Conservation (phyloP, 2,797 vertebrate genomes). For the Esox lucius region DNA sequence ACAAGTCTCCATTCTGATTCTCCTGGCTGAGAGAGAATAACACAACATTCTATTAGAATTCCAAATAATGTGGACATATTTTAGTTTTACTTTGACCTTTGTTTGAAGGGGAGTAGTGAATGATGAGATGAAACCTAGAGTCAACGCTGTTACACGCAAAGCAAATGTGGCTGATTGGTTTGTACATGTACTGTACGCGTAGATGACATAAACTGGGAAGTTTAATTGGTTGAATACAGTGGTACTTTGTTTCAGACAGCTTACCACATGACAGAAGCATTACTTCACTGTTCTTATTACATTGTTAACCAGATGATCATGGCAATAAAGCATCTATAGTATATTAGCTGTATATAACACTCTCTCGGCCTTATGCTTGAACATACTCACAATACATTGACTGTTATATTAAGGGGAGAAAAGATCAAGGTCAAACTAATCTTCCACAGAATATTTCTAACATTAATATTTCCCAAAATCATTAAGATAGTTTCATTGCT, state of each 20-base stretch:
- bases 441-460: not conserved
- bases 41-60: not conserved
- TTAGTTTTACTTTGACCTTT: not conserved
- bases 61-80: not conserved
- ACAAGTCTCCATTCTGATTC: constrained; percentile 80
- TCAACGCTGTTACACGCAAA: not conserved
- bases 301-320: too few relatives aligned
- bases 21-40: constrained; percentile 25
- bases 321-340: too few relatives aligned
- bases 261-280: too few relatives aligned
- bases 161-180: not conserved
- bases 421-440: not conserved
- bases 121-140: not conserved
- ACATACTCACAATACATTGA: not conserved
- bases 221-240: too few relatives aligned
- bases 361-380: too few relatives aligned
- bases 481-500: not conserved
- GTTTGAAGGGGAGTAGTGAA: not conserved
- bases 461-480: not conserved
- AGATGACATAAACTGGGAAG: too few relatives aligned
- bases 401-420: not conserved
- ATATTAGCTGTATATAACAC: too few relatives aligned
- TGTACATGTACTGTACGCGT: too few relatives aligned
- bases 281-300: too few relatives aligned
- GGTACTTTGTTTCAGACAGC: too few relatives aligned